Evolutionary conservation across 30 jellyfish, hydroid and myxozoan genomes (phyloP).

Genomic region (Clytia hemisphaerica): DNA sequence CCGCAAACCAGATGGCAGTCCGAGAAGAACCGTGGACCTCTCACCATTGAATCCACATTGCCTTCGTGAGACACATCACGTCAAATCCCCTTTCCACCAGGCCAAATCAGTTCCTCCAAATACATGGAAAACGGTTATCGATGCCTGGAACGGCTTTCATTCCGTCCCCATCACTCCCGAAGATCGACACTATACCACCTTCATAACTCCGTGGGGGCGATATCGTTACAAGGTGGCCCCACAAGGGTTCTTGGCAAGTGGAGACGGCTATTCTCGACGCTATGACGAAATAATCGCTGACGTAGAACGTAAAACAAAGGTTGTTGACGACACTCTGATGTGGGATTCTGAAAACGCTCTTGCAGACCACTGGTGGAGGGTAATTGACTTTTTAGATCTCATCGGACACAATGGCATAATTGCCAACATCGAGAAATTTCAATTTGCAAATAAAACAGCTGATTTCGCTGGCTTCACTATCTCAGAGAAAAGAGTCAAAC

Average conservation of each 20-base stretch:
- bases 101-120: conserved; percentile 20
- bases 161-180: conserved; percentile 22
- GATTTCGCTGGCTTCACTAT: conserved; percentile 59
- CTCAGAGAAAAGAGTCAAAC: conserved; percentile 24
- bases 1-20: conserved; percentile 23
- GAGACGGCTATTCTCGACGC: not conserved
- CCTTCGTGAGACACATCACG: conserved; percentile 66
- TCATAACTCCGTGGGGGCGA: conserved; percentile 29
- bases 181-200: not conserved
- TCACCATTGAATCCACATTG: not conserved
- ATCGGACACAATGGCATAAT: not conserved
- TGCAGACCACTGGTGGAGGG: not conserved
- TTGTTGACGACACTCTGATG: conserved; percentile 34
- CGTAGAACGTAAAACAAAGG: too few relatives aligned
- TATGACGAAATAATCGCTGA: conserved; percentile 21
- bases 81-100: conserved; percentile 32
- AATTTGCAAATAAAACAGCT: not conserved
- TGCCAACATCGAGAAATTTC: not conserved
- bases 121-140: conserved; percentile 47
- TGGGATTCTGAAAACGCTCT: conserved; percentile 14
- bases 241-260: conserved; percentile 4
- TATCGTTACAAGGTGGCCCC: conserved; percentile 14
- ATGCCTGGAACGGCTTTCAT: conserved; percentile 77
- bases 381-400: not conserved
- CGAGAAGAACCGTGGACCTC: conserved; percentile 32